Evolutionary conservation across 2,888 invertebrate genomes (phyloP).

Genomic region (Clusia tigrina): DNA sequence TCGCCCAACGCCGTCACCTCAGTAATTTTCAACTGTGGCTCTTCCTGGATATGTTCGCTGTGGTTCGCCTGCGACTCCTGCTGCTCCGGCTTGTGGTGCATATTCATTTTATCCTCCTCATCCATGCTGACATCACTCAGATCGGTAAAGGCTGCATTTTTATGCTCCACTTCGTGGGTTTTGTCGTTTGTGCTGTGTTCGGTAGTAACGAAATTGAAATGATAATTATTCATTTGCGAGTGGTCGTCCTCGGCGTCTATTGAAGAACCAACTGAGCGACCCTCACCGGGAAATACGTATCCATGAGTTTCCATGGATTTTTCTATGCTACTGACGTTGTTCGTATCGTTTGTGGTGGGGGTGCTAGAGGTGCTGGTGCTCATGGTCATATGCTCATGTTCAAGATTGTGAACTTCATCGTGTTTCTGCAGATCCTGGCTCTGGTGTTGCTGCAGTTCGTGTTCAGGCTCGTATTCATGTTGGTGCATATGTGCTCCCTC

Average conservation of each 20-base stretch:
- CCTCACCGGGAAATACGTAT: slow-evolving; percentile 53
- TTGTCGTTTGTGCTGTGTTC: slow-evolving; percentile 36
- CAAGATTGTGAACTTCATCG: slow-evolving; percentile 8
- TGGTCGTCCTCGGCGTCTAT: slow-evolving; percentile 41
- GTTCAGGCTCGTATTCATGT: slow-evolving; percentile 21
- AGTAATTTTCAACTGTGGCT: slow-evolving; percentile 54
- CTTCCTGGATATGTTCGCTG: slow-evolving; percentile 15
- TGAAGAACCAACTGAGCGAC: slow-evolving; percentile 42
- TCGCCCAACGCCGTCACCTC: slow-evolving; percentile 54
- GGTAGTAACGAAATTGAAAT: slow-evolving; percentile 47
- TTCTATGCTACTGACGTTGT: slow-evolving; percentile 50
- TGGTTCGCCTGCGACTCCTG: slow-evolving; percentile 24
- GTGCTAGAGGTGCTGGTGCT: slow-evolving; percentile 24
- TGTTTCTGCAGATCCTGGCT: slow-evolving; percentile 31
- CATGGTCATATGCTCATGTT: slow-evolving; percentile 15
- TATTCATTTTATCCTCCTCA: slow-evolving; percentile 48
- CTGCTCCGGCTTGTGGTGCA: slow-evolving; percentile 25
- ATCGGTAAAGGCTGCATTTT: slow-evolving; percentile 64
- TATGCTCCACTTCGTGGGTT: slow-evolving; percentile 27
- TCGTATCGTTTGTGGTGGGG: slow-evolving; percentile 27
- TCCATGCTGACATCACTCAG: slow-evolving; percentile 83
- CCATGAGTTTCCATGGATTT: slow-evolving; percentile 43
- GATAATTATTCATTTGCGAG: slow-evolving; percentile 37
- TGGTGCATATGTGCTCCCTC: slow-evolving; percentile 50
- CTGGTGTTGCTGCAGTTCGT: background rate